Evolutionary conservation across 2,113 vertebrate genomes (phyloP), one percentile per base, ranked within the genome.

Genomic region (Megaceryle torquata): DNA sequence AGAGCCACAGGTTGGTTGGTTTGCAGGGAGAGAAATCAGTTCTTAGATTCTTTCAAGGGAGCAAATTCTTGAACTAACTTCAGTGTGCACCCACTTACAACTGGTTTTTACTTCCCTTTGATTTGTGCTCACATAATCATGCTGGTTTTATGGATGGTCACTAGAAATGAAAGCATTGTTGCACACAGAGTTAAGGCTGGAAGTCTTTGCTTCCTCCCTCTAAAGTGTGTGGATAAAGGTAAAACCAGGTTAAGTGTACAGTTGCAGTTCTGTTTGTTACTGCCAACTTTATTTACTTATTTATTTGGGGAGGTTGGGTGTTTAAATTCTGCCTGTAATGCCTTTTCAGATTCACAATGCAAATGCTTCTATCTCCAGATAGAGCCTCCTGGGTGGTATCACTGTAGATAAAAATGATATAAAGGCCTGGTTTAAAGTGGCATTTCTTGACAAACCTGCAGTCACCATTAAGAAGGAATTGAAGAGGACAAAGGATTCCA

Each of bases 91-190:
- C 16, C 6, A 3, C 53, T 57, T 39, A n/a, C 41, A 28, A 11
- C 50, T 65, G 20, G 9, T 28, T 78, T 76, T 93, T 33, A 5
- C 57, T 77, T 59, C 31, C 19, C 15, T 35, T 9, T 48, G n/a
- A 14, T 65, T 60, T 37, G 24, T 0, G 1, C 37, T 77, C 3
- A 4, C 0, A 1, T 53, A 53, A 46, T 22, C 10, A 31, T 51
- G 5, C 44, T 82, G 48, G 35, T 54, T 51, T 57, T 25, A 7
- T 16, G 44, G 68, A 5, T 35, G 41, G 17, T 28, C 26, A 9
- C 43, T 51, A 15, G 24, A 86, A 71, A 18, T n/a, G 6, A 26
- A 60, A 33, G 25, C 21, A 4, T 4, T 41, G 57, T 28, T 31
- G 41, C 21, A 17, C 29, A 9, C 39, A 16, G 16, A 70, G 26